Evolutionary conservation across 2,113 vertebrate genomes (phyloP).

Genomic region (Cynoglossus semilaevis): DNA sequence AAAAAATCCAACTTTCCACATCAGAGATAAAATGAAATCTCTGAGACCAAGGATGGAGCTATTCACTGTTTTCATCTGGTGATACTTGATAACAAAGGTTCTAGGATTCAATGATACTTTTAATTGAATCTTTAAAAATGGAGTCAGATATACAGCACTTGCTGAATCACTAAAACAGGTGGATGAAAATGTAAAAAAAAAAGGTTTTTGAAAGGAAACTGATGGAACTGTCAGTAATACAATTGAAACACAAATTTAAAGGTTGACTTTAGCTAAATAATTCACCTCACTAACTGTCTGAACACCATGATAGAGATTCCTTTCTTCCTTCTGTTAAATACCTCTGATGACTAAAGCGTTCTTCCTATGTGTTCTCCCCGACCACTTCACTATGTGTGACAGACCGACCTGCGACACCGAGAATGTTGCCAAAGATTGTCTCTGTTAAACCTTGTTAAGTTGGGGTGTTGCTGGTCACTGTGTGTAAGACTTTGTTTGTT

Average conservation of each 20-base stretch:
- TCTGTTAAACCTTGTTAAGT: conserved; percentile 31
- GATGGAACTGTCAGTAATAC: background rate
- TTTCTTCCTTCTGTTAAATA: conserved; percentile 56
- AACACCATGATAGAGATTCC: conserved; percentile 32
- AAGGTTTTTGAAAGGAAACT: no score
- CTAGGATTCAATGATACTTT: no score
- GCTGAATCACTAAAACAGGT: no score
- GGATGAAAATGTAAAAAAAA: no score
- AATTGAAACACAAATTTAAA: no score
- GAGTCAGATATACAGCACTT: no score
- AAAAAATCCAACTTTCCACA: no score
- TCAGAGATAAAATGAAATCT: no score
- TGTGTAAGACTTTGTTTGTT: conserved; percentile 4
- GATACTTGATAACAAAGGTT: no score
- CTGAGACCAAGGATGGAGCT: no score
- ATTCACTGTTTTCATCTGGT: no score
- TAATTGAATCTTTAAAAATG: no score
- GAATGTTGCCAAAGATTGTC: conserved; percentile 72
- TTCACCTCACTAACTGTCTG: conserved; percentile 21
- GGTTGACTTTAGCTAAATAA: background rate
- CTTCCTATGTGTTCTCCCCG: conserved; percentile 50
- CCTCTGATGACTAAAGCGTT: conserved; percentile 63
- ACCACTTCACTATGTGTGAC: conserved; percentile 13
- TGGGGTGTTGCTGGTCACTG: conserved; percentile 52
- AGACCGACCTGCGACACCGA: conserved; percentile 48